These are phyloP conservation scores for Gallinago media DNA, from an alignment of 2,113 vertebrate species.

Conservation along the genomic window DNA sequence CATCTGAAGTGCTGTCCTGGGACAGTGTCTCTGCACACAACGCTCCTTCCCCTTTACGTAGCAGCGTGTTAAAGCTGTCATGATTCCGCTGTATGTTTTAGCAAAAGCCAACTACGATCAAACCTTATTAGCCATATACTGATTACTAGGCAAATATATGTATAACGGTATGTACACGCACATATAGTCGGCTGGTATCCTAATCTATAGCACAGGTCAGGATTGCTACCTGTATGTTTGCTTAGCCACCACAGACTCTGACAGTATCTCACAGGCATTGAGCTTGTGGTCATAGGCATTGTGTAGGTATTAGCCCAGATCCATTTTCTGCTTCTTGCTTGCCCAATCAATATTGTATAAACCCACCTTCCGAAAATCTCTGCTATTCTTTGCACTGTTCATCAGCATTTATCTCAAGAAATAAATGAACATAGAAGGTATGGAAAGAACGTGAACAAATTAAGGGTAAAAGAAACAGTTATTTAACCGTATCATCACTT, in stretches of 20 bases:
- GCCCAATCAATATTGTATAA: background rate
- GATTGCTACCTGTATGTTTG: background rate
- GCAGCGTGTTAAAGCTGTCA: fast-evolving
- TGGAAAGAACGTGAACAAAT: background rate
- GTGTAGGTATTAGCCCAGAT: background rate
- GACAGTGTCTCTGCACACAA: background rate
- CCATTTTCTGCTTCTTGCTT: background rate
- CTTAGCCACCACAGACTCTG: background rate
- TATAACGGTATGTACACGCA: background rate
- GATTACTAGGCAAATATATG: background rate
- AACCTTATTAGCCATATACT: too few species aligned
- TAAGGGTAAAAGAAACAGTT: background rate
- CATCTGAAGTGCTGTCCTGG: background rate
- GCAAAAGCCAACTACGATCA: background rate
- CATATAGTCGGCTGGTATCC: background rate
- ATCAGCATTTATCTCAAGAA: background rate
- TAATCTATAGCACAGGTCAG: too few species aligned
- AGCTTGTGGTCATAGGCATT: background rate
- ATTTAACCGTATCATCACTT: background rate
- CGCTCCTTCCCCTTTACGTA: fast-evolving
- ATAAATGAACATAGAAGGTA: background rate
- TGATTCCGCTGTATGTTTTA: background rate
- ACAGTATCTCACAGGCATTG: fast-evolving
- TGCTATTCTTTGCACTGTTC: background rate
- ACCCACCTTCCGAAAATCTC: background rate